Evolutionary conservation across 2,113 vertebrate genomes (phyloP).

Genomic region (Heterotilapia buettikoferi): DNA sequence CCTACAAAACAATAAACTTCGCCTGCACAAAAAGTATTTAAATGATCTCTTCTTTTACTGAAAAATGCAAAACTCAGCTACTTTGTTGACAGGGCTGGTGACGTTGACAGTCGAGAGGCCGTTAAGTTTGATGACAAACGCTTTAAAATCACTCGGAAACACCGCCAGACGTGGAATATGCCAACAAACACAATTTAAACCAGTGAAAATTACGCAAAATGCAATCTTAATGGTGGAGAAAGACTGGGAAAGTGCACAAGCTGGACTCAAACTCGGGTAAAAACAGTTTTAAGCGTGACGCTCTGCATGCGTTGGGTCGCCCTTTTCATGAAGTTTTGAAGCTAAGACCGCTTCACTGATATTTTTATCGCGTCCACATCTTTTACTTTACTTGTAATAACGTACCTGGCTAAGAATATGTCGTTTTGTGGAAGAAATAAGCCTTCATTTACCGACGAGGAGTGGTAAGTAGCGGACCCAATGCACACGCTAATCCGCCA

Average conservation of each 20-base stretch:
- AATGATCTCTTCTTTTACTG: background rate
- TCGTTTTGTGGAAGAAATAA: background rate
- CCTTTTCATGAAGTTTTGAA: accelerated
- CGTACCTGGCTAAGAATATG: background rate
- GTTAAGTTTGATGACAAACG: background rate
- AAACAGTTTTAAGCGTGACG: background rate
- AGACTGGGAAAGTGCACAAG: background rate
- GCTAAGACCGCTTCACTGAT: background rate
- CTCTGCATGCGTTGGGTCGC: background rate
- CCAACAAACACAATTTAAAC: background rate
- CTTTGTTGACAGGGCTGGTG: background rate
- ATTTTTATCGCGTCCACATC: accelerated
- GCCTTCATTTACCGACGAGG: background rate
- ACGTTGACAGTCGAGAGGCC: background rate
- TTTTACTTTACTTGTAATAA: background rate
- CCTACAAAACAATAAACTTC: background rate
- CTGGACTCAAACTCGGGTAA: background rate
- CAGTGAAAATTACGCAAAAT: background rate
- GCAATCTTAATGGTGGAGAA: background rate
- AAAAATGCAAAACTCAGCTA: background rate
- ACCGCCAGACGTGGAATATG: background rate
- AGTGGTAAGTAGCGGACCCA: background rate
- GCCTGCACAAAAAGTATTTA: background rate
- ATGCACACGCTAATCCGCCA: slow-evolving; percentile 30
- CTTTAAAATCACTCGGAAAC: background rate